These are phyloP conservation scores for Triplophysa yarkandensis DNA, from an alignment of 2,797 vertebrate species.

Conservation along the genomic window DNA sequence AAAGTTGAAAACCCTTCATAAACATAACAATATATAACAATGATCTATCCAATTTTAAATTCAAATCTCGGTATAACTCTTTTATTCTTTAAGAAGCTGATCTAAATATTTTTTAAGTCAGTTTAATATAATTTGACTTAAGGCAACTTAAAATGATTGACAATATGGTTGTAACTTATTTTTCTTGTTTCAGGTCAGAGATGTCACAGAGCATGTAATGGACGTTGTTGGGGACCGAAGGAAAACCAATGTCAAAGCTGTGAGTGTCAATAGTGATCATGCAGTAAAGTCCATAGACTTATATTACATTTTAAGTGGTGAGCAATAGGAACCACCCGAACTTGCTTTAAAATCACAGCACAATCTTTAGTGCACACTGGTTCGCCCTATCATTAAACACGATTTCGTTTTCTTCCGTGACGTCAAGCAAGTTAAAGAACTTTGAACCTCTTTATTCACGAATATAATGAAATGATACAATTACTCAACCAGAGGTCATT, in stretches of 20 bases:
- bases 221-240: conserved; percentile 94
- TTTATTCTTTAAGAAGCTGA: too few relatives aligned
- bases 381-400: not conserved
- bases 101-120: too few relatives aligned
- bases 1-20: too few relatives aligned
- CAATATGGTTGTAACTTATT: not conserved
- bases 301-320: not conserved
- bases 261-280: conserved; percentile 74
- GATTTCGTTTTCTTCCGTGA: not conserved
- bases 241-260: conserved; percentile 91
- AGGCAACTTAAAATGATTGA: too few relatives aligned
- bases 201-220: conserved; percentile 92
- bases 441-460: conserved; percentile 5
- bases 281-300: not conserved
- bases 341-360: not conserved
- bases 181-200: conserved; percentile 81
- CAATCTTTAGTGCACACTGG: not conserved
- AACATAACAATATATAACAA: too few relatives aligned
- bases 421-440: not conserved
- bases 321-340: not conserved
- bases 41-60: too few relatives aligned
- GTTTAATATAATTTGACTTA: too few relatives aligned
- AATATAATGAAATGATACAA: conserved; percentile 19
- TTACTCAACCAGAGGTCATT: conserved; percentile 18
- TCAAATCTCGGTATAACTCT: too few relatives aligned